Conservation (phyloP, 1,140 invertebrate species). For the Heterodera carotae region DNA sequence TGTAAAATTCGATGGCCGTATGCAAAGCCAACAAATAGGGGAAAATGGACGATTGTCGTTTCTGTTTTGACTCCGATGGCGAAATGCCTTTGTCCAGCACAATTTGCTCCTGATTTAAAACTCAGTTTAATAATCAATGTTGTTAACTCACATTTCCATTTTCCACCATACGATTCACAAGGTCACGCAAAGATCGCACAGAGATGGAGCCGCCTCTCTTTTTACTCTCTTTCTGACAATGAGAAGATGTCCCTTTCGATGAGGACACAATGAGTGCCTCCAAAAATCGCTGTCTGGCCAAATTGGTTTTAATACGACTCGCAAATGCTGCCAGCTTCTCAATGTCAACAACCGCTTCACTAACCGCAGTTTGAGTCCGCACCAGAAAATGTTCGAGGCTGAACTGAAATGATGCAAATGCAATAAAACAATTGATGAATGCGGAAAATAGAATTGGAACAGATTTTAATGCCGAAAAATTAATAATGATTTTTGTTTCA, state of each 20-base stretch:
- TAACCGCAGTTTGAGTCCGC: neutral
- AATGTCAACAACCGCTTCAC: conserved; percentile 16
- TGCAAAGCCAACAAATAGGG: neutral
- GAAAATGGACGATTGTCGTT: neutral
- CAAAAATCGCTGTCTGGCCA: conserved; percentile 31
- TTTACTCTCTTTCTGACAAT: neutral
- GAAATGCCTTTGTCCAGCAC: neutral
- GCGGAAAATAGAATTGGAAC: neutral
- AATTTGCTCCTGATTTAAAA: neutral
- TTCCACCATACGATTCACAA: neutral
- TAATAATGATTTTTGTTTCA: too few species aligned
- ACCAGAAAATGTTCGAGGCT: conserved; percentile 16
- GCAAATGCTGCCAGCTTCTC: conserved; percentile 33
- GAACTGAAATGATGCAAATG: conserved; percentile 28
- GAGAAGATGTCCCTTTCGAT: neutral
- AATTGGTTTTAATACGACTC: conserved; percentile 26
- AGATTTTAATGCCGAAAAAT: too few species aligned
- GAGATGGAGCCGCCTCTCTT: neutral
- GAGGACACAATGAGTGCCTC: conserved; percentile 19
- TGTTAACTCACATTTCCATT: neutral
- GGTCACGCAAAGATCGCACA: neutral
- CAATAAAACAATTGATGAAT: neutral
- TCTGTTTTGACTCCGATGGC: neutral
- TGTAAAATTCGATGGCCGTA: neutral
- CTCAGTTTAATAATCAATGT: neutral